Base-by-base conservation (phyloP, 2,113 vertebrate species). In the Urocitellus parryii region DNA sequence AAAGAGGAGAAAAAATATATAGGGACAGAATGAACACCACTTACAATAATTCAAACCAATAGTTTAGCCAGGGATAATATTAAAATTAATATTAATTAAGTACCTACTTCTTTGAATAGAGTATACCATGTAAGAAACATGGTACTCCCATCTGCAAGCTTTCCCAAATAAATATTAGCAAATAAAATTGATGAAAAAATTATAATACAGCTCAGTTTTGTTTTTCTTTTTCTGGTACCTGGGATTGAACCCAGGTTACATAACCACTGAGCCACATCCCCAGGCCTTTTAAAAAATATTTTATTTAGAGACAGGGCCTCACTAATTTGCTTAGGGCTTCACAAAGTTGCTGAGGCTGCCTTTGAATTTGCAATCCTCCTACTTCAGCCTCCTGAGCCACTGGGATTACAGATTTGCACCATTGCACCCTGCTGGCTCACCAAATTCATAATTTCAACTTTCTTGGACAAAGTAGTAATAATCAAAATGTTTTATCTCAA, bases 11-110 rank as follows among this genome's bases (percentile, higher is more conserved):
- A 85, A 88, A 88, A 63, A 0, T 10, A 67, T 29, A 29, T 74
- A 77, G 22, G 29, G 22, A 85, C 17, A 61, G 12, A 97, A 61
- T 65, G 9, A 87, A 83, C 12, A 29, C 12, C 82, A 22, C 22
- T n/a, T 79, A 39, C 14, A 70, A 83, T 8, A 68, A 63, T 92
- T 92, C 37, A 92, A 37, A 76, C 4, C 65, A 74, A 58, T 2
- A 87, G 37, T 76, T 74, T 80, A 90, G 56, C 12, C 45, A 83
- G 3, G 77, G 7, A 74, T 20, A 81, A 79, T 76, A 74, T 39
- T 82, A 51, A 84, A 67, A 87, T 42, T 87, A 79, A 72, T 53
- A 34, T 45, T 88, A 89, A 81, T 79, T 67, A 79, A 89, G 79
- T 56, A 63, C 0, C 6, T 7, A 53, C 3, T 25, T 81, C 10